A percentile compares a stretch with the other conserved stretches of the same genome.
Evolutionary conservation across 1,140 invertebrate species (phyloP).

Genomic region (Drosophila ficusphila): DNA sequence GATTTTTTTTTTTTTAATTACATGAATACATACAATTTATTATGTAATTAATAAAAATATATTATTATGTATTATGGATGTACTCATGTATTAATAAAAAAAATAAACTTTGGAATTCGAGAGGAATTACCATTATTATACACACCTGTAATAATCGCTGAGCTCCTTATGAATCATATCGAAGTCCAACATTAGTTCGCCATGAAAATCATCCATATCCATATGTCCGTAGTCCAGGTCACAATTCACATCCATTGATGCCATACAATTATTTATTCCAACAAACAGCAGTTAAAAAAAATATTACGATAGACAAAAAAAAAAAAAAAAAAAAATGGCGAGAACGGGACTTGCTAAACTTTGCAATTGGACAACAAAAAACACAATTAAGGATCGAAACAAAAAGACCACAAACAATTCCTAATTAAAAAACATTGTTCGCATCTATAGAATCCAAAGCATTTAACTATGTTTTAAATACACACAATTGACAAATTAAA

Average conservation of each 20-base stretch:
- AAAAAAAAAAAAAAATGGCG: background rate
- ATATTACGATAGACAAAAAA: background rate
- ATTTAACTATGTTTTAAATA: background rate
- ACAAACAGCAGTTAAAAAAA: background rate
- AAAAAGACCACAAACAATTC: background rate
- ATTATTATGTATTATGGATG: too few relatives aligned
- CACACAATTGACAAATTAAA: constrained; percentile 27
- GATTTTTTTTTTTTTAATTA: too few relatives aligned
- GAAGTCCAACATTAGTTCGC: background rate
- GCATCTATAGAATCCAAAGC: background rate
- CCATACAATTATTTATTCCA: background rate
- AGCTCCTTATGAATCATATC: constrained; percentile 1
- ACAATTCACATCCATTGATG: background rate
- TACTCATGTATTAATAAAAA: too few relatives aligned
- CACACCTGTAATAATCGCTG: constrained; percentile 5
- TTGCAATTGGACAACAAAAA: background rate
- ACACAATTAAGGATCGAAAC: constrained; percentile 4
- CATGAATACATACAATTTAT: too few relatives aligned
- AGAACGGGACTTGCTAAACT: background rate
- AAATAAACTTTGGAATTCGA: too few relatives aligned
- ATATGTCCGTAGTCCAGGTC: background rate
- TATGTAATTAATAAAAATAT: too few relatives aligned
- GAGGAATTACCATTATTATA: too few relatives aligned
- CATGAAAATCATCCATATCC: background rate
- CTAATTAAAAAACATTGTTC: constrained; percentile 2